These are phyloP conservation scores for Enteromius trimaculatus DNA, from an alignment of 2,797 vertebrate genomes.

Conservation along the genomic window DNA sequence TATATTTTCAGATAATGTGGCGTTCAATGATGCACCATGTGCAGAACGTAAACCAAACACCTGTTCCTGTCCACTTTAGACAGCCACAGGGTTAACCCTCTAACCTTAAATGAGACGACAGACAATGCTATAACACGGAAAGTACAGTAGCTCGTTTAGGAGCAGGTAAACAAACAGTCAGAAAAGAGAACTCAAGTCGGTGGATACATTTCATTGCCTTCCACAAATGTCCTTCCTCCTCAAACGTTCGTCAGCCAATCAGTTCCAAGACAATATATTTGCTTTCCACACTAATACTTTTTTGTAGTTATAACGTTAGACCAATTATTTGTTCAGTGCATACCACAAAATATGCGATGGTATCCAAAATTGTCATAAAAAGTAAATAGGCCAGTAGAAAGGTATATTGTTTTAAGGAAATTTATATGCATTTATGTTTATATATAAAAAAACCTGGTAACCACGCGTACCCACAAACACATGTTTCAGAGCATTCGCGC, in stretches of 20 bases:
- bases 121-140: too few relatives aligned
- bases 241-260: too few relatives aligned
- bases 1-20: constrained; percentile 65
- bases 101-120: too few relatives aligned
- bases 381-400: background rate
- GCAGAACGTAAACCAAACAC: constrained; percentile 62
- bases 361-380: background rate
- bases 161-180: too few relatives aligned
- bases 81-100: too few relatives aligned
- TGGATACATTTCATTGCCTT: background rate
- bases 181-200: background rate
- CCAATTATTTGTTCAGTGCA: background rate
- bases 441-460: background rate
- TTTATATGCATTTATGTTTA: background rate
- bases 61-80: constrained; percentile 63
- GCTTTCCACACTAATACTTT: too few relatives aligned
- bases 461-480: background rate
- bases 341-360: background rate
- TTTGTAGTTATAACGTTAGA: background rate
- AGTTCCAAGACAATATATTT: background rate
- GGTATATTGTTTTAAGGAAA: background rate
- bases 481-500: background rate
- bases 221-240: constrained; percentile 24
- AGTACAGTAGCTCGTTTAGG: background rate
- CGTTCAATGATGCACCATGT: constrained; percentile 72